Percentiles rank a stretch among this genome's conserved stretches.
Conservation (phyloP, 2,888 invertebrate genomes). For the Caenorhabditis angaria region DNA sequence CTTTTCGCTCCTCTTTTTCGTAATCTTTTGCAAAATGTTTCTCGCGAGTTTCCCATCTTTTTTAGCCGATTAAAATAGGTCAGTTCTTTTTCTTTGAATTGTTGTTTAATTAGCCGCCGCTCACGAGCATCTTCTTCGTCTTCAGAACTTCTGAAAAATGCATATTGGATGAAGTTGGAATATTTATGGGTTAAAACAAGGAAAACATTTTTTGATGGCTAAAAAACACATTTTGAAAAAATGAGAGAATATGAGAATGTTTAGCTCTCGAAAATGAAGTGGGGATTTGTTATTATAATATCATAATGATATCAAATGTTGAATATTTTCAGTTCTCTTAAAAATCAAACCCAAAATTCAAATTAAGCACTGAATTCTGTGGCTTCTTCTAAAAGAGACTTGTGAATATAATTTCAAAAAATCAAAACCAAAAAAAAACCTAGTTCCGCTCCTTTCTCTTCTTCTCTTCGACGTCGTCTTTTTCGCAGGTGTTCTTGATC, state of each 20-base stretch:
- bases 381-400: too few species aligned
- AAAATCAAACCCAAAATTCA: too few species aligned
- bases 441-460: conserved; percentile 19
- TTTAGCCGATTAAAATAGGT: conserved; percentile 62
- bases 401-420: too few species aligned
- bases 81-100: conserved; percentile 60
- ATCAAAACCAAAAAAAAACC: too few species aligned
- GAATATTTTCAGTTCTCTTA: too few species aligned
- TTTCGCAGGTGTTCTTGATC: conserved; percentile 27
- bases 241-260: not conserved
- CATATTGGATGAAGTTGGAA: not conserved
- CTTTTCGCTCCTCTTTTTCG: conserved; percentile 77
- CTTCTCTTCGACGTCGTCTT: conserved; percentile 25
- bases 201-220: too few species aligned
- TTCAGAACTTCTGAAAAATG: conserved; percentile 45
- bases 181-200: too few species aligned
- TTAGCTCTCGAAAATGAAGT: too few species aligned
- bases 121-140: conserved; percentile 62
- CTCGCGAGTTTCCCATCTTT: conserved; percentile 88
- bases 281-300: too few species aligned
- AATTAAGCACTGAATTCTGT: too few species aligned
- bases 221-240: not conserved
- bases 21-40: conserved; percentile 84
- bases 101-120: conserved; percentile 40
- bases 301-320: too few species aligned